Evolutionary conservation across 1,140 invertebrate genomes (phyloP).

Genomic region (Drosophila insularis): DNA sequence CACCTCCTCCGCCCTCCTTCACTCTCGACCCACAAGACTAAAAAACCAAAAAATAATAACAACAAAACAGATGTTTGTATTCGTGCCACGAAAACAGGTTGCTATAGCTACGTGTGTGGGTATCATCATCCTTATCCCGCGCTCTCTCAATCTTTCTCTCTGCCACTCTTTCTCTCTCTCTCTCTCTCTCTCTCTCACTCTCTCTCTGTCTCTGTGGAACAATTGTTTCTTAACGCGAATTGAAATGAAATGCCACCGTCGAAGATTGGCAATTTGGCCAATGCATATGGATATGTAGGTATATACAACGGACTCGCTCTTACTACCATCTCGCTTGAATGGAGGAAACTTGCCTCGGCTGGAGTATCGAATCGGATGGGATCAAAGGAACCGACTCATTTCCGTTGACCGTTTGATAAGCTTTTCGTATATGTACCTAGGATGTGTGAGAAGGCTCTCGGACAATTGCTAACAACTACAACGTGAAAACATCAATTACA

Average conservation of each 20-base stretch:
- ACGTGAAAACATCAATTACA: conserved; percentile 80
- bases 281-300: conserved; percentile 18
- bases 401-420: conserved; percentile 48
- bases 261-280: conserved; percentile 68
- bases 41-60: conserved; percentile 27
- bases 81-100: conserved; percentile 63
- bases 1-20: no score
- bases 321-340: conserved; percentile 9
- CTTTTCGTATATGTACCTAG: conserved; percentile 15
- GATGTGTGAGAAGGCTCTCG: conserved; percentile 62
- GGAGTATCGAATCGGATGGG: no score
- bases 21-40: no score
- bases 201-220: conserved; percentile 33
- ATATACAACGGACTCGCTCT: conserved; percentile 31
- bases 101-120: conserved; percentile 67
- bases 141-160: background rate
- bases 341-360: conserved; percentile 22
- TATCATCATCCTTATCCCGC: conserved; percentile 37
- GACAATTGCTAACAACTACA: conserved; percentile 78
- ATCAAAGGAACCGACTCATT: conserved; percentile 69
- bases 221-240: conserved; percentile 79
- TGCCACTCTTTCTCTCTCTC: background rate
- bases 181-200: background rate
- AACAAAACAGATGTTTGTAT: conserved; percentile 57
- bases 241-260: conserved; percentile 75